Percentiles rank a stretch among this genome's conserved stretches.
These are phyloP conservation scores for Cyclargus thomasi DNA, from an alignment of 1,140 invertebrate species.

Conservation along the genomic window DNA sequence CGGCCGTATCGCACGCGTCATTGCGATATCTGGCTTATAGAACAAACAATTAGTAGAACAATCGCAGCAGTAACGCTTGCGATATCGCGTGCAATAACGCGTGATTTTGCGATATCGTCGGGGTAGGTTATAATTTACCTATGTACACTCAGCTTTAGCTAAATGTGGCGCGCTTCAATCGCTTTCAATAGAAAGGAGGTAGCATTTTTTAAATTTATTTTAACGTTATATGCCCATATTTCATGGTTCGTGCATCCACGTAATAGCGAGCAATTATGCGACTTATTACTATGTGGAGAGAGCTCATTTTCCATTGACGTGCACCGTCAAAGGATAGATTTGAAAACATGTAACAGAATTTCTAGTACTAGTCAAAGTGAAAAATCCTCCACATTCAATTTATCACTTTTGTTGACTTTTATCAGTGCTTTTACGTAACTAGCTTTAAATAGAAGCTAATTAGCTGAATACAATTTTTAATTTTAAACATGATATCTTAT, in stretches of 20 bases:
- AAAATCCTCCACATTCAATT: not conserved
- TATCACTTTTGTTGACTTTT: not conserved
- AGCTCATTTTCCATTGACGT: not conserved
- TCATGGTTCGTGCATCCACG: not conserved
- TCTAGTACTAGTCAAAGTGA: not conserved
- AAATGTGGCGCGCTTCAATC: conserved; percentile 6
- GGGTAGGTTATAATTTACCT: too few species aligned
- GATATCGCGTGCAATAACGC: too few species aligned
- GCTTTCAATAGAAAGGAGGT: conserved; percentile 4
- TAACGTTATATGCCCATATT: conserved; percentile 10
- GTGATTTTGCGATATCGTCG: too few species aligned
- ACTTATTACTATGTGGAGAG: not conserved
- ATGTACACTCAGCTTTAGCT: not conserved
- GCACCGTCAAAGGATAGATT: not conserved
- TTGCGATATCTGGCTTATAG: too few species aligned
- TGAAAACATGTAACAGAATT: not conserved
- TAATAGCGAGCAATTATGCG: not conserved
- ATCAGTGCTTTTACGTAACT: not conserved
- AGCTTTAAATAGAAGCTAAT: not conserved
- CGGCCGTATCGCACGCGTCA: too few species aligned
- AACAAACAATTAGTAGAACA: too few species aligned
- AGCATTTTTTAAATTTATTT: conserved; percentile 11
- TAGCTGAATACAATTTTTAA: not conserved
- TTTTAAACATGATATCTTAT: not conserved
- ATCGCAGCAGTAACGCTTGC: too few species aligned